Conservation (phyloP, 2,888 invertebrate genomes). For the Philonicus albiceps region DNA sequence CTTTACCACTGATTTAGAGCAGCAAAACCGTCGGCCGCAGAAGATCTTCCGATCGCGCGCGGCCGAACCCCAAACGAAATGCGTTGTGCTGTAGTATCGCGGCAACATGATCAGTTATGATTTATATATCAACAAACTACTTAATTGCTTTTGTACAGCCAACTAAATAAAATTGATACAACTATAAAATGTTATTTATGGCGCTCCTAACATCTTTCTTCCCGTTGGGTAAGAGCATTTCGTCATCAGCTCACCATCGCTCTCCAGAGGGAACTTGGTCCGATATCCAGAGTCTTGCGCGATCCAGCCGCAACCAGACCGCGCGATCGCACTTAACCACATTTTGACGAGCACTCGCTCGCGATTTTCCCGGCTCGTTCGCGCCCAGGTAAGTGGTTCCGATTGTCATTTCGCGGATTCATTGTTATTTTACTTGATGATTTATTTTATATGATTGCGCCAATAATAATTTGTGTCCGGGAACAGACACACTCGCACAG, state of each 20-base stretch:
- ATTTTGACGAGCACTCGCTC: background rate
- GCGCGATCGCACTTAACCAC: background rate
- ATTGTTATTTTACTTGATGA: slow-evolving; percentile 46
- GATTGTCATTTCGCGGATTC: slow-evolving; percentile 43
- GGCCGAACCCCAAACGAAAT: background rate
- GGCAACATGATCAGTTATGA: slow-evolving; percentile 45
- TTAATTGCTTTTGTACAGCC: slow-evolving; percentile 46
- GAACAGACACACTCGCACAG: background rate
- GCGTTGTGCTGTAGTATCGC: slow-evolving; percentile 5
- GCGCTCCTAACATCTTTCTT: slow-evolving; percentile 22
- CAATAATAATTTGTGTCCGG: slow-evolving; percentile 42
- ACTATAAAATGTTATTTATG: slow-evolving; percentile 45
- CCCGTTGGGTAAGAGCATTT: slow-evolving; percentile 14
- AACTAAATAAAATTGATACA: slow-evolving; percentile 44
- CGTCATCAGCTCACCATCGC: slow-evolving; percentile 26
- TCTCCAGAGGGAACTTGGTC: background rate
- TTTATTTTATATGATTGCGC: slow-evolving; percentile 44
- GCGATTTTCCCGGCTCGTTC: background rate
- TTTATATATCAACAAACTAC: slow-evolving; percentile 46
- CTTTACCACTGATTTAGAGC: background rate
- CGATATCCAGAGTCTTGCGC: background rate
- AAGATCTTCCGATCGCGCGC: background rate
- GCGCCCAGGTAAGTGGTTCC: background rate
- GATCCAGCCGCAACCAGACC: background rate
- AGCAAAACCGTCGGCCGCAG: background rate